Percentiles rank a stretch among this genome's conserved stretches.
Evolutionary conservation across 2,797 vertebrate species (phyloP).

Genomic region (Rachycentron canadum): DNA sequence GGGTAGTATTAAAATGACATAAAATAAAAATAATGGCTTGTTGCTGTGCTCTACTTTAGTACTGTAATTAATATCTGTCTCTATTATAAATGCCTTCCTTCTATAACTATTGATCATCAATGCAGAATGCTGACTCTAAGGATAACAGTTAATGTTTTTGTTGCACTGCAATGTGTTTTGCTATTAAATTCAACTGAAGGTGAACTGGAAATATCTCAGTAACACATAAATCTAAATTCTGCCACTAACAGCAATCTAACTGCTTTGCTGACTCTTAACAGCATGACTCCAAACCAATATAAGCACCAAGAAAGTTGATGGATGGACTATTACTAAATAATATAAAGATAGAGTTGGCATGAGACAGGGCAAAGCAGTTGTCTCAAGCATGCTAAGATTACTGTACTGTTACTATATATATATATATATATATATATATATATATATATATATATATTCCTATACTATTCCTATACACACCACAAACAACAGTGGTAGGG

Average conservation of each 20-base stretch:
- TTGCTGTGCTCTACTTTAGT: neutral
- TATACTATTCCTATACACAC: too few species aligned
- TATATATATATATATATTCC: too few species aligned
- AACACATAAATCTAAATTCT: neutral
- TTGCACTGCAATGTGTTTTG: too few species aligned
- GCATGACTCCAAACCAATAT: too few species aligned
- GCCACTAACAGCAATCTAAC: neutral
- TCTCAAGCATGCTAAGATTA: too few species aligned
- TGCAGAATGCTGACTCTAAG: neutral
- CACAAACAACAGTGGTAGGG: too few species aligned
- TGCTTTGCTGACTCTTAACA: neutral
- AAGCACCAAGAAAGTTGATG: too few species aligned
- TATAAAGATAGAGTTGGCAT: too few species aligned
- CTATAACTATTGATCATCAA: neutral
- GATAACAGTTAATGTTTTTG: neutral
- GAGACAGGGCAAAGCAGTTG: too few species aligned
- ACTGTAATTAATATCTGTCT: neutral
- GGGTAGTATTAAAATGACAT: neutral
- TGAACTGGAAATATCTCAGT: conserved; percentile 1
- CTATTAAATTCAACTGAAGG: neutral
- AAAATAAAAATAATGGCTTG: neutral
- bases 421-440: too few species aligned
- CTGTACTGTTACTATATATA: too few species aligned
- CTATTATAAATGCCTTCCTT: neutral
- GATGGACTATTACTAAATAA: too few species aligned